phyloP scores from a whole-genome alignment of 1,140 invertebrate genomes.

The Drusus annulatus region DNA sequence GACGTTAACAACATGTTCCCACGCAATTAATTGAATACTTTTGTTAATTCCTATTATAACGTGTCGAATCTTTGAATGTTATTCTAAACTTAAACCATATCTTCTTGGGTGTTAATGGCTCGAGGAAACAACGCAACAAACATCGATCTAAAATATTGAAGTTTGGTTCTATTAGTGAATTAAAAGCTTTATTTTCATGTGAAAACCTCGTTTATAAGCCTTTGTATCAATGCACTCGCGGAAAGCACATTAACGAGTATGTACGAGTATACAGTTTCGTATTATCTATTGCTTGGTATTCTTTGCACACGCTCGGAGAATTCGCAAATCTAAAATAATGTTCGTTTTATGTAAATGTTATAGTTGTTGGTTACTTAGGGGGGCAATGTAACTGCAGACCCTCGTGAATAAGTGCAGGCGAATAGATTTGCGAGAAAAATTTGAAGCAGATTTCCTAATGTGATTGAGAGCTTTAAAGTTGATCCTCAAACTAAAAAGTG shows the following conservation, averaged over 20 bases:
- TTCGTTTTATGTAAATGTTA: constrained; percentile 56
- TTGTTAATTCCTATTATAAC: no score
- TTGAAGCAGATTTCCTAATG: not conserved
- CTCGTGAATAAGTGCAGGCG: not conserved
- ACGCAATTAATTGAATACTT: no score
- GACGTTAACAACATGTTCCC: no score
- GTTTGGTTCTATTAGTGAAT: no score
- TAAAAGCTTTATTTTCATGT: no score
- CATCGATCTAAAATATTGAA: no score
- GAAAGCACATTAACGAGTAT: not conserved
- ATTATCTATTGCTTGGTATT: not conserved
- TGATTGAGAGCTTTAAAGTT: constrained; percentile 19
- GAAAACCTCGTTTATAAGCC: not conserved
- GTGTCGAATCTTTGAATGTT: no score
- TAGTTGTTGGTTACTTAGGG: constrained; percentile 25
- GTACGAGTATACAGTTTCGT: not conserved
- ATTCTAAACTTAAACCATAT: no score
- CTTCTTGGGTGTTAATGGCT: no score
- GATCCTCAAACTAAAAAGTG: not conserved
- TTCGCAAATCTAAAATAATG: constrained; percentile 56
- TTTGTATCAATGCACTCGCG: not conserved
- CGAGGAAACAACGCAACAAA: no score
- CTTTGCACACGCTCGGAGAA: constrained; percentile 24
- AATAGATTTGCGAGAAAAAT: not conserved
- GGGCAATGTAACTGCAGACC: not conserved